Conservation (phyloP, 2,888 invertebrate species). For the Phortica okadai region DNA sequence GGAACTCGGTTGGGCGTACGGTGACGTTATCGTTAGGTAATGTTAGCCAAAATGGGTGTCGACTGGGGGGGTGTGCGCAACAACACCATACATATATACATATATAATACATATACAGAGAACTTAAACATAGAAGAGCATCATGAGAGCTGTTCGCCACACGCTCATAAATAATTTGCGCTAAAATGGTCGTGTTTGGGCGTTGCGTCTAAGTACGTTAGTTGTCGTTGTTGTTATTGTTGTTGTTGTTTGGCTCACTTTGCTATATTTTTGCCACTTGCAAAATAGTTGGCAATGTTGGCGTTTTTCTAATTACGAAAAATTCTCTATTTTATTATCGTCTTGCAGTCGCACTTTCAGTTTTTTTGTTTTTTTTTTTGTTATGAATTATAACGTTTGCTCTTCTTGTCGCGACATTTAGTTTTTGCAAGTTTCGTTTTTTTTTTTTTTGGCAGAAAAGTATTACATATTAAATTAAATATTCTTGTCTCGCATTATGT, state of each 20-base stretch:
- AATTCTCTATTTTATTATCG: slow-evolving; percentile 48
- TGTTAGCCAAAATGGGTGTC: too few relatives aligned
- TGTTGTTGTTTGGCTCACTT: not conserved
- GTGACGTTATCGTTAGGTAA: too few relatives aligned
- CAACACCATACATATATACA: not conserved
- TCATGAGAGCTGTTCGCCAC: slow-evolving; percentile 45
- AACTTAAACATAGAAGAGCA: slow-evolving; percentile 26
- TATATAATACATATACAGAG: not conserved
- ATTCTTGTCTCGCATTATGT: too few relatives aligned
- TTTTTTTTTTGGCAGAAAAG: too few relatives aligned
- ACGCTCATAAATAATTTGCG: slow-evolving; percentile 68
- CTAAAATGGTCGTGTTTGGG: slow-evolving; percentile 56
- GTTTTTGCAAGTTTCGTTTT: too few relatives aligned
- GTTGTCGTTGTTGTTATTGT: not conserved
- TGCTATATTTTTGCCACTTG: not conserved
- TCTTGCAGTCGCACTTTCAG: not conserved
- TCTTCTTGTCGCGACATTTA: too few relatives aligned
- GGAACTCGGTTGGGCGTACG: slow-evolving; percentile 45
- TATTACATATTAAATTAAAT: too few relatives aligned
- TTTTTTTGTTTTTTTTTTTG: too few relatives aligned
- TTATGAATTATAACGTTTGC: too few relatives aligned
- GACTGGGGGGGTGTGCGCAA: not conserved
- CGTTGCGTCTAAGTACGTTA: not conserved
- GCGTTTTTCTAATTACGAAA: slow-evolving; percentile 50
- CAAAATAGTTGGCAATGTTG: slow-evolving; percentile 10